Evolutionary conservation across 2,888 invertebrate species (phyloP).

Genomic region (Tryphoninae sp.): DNA sequence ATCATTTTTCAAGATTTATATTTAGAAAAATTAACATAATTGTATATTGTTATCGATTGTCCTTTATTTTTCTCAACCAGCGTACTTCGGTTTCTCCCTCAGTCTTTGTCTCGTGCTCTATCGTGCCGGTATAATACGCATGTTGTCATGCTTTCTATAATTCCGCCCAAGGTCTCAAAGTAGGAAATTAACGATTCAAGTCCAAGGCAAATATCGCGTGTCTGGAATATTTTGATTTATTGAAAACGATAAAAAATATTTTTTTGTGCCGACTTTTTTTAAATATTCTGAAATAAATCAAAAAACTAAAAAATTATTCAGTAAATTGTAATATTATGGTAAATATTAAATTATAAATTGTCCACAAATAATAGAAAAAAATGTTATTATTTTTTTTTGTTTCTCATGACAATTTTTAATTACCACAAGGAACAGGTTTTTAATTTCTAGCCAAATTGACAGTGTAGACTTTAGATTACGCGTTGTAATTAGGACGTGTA

Average conservation of each 20-base stretch:
- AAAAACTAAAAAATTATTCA: no score
- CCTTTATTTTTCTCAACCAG: constrained; percentile 37
- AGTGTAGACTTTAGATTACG: neutral
- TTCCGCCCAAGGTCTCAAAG: constrained; percentile 35
- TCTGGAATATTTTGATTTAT: neutral
- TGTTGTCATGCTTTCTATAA: constrained; percentile 49
- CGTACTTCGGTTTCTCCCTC: neutral
- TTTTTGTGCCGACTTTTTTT: no score
- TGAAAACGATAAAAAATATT: neutral
- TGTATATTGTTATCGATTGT: constrained; percentile 28
- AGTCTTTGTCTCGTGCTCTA: neutral
- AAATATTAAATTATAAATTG: neutral
- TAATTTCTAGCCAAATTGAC: neutral
- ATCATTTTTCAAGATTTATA: constrained; percentile 28
- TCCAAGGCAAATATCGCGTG: constrained; percentile 53
- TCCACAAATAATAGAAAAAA: no score
- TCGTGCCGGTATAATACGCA: neutral
- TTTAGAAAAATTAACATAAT: constrained; percentile 45
- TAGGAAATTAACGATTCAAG: constrained; percentile 52
- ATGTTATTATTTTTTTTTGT: no score
- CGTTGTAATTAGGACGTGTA: constrained; percentile 1
- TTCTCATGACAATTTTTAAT: no score
- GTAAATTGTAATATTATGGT: neutral
- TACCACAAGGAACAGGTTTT: neutral
- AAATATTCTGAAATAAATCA: no score